Evolutionary conservation across 2,797 vertebrate species (phyloP).

Genomic region (Eulemur coronatus): DNA sequence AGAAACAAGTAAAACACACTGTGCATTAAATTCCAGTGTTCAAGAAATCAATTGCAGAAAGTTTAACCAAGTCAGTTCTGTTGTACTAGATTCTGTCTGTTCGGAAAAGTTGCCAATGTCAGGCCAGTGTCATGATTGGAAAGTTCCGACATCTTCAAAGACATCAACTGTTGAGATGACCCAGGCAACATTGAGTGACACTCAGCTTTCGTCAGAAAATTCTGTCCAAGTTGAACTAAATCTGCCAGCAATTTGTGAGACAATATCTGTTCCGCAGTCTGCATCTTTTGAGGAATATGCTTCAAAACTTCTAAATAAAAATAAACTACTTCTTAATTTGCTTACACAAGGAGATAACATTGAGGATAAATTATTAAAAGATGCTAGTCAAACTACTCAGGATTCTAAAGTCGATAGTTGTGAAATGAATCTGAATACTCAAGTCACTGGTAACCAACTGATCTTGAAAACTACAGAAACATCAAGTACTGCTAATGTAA

Average conservation of each 20-base stretch:
- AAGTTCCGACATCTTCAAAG: neutral
- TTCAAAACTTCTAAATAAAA: conserved; percentile 52
- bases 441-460: neutral
- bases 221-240: conserved; percentile 6
- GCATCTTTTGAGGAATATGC: neutral
- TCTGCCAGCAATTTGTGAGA: neutral
- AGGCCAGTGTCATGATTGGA: neutral
- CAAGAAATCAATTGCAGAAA: neutral
- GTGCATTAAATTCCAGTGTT: neutral
- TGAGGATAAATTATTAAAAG: conserved; percentile 37
- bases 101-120: neutral
- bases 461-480: neutral
- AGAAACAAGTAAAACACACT: conserved; percentile 32
- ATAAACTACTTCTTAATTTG: conserved; percentile 70
- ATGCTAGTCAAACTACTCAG: neutral
- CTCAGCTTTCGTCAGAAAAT: conserved; percentile 1
- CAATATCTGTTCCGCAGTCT: conserved; percentile 55
- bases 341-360: conserved; percentile 58
- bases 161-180: neutral
- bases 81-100: neutral
- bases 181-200: neutral
- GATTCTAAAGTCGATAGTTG: neutral
- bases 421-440: neutral
- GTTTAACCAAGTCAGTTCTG: conserved; percentile 57
- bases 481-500: neutral